These are phyloP conservation scores for Cheilosia urbana DNA, from an alignment of 2,888 invertebrate species.

Conservation along the genomic window DNA sequence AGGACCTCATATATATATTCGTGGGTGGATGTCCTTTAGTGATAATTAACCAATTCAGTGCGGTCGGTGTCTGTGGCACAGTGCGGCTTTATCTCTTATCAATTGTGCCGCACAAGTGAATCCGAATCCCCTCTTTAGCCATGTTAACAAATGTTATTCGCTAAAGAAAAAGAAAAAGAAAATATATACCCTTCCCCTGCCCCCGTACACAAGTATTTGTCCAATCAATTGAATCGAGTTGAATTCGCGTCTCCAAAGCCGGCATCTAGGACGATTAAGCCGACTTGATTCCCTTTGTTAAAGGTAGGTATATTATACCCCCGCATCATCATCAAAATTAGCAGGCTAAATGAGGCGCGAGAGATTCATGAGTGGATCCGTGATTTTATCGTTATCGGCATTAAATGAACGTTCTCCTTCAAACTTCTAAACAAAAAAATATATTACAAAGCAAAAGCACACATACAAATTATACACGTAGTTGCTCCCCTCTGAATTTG, in stretches of 20 bases:
- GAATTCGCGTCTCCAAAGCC: constrained; percentile 29
- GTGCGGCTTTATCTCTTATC: constrained; percentile 16
- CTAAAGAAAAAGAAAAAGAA: neutral
- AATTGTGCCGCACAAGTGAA: neutral
- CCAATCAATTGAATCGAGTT: constrained; percentile 34
- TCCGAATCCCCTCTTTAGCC: no score
- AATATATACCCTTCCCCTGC: constrained; percentile 24
- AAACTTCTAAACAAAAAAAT: neutral
- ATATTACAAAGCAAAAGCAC: neutral
- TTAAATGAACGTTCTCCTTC: constrained; percentile 10
- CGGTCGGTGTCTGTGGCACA: constrained; percentile 6
- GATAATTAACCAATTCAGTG: constrained; percentile 30
- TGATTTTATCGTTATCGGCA: constrained; percentile 46
- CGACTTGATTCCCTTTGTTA: constrained; percentile 45
- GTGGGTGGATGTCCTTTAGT: constrained; percentile 28
- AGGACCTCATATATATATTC: constrained; percentile 32
- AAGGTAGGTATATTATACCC: constrained; percentile 47
- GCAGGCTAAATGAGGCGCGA: constrained; percentile 18
- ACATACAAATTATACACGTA: neutral
- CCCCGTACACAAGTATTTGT: neutral
- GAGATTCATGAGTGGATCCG: constrained; percentile 35
- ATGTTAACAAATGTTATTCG: neutral
- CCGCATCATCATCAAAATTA: constrained; percentile 30
- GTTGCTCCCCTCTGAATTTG: neutral
- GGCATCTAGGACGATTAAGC: constrained; percentile 32